These are phyloP conservation scores for Troides helena DNA, from an alignment of 2,888 invertebrate species.

Conservation along the genomic window DNA sequence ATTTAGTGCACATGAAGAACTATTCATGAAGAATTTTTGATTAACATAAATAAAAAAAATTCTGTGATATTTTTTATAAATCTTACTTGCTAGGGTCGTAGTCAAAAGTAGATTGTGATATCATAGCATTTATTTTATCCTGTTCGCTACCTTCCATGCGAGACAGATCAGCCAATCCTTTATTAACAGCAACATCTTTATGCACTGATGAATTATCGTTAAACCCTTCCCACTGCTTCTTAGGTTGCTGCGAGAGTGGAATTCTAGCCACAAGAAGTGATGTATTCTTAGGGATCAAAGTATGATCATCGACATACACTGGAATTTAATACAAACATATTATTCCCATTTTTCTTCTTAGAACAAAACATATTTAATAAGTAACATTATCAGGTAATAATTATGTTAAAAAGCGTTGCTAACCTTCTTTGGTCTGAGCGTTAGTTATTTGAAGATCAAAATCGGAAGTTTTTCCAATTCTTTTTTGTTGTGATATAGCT, in stretches of 20 bases:
- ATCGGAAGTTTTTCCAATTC: conserved; percentile 95
- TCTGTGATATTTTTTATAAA: conserved; percentile 25
- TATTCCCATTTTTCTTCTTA: conserved; percentile 3
- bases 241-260: conserved; percentile 89
- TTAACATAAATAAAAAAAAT: conserved; percentile 5
- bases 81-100: conserved; percentile 98
- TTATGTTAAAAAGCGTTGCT: conserved; percentile 30
- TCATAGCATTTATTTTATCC: conserved; percentile 98
- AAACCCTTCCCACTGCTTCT: conserved; percentile 87
- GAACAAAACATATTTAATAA: conserved; percentile 4
- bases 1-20: neutral
- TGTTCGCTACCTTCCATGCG: conserved; percentile 96
- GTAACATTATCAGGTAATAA: conserved; percentile 1
- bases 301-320: conserved; percentile 95
- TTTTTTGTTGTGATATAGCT: conserved; percentile 96
- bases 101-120: conserved; percentile 97
- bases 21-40: neutral
- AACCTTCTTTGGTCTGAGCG: conserved; percentile 98
- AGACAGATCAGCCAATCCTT: conserved; percentile 89
- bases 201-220: conserved; percentile 67
- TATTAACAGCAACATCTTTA: conserved; percentile 77
- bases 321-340: conserved; percentile 40
- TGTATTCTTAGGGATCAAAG: conserved; percentile 97
- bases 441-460: conserved; percentile 98
- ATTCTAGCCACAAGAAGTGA: conserved; percentile 96